Evolutionary conservation across 2,797 vertebrate species (phyloP).

Genomic region (Spondyliosoma cantharus): DNA sequence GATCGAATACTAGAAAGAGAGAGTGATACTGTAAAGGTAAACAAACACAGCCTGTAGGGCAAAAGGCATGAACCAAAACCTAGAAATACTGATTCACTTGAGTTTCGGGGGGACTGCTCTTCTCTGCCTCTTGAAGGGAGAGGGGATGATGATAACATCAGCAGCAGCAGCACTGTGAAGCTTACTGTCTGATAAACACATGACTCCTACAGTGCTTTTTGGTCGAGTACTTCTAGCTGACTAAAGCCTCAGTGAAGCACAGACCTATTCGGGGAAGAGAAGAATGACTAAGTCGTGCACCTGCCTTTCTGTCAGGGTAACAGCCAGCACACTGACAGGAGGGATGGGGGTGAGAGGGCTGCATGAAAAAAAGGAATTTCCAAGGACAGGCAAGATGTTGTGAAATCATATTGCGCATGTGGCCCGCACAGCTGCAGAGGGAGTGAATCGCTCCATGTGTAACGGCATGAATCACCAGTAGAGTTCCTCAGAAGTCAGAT

Average conservation of each 20-base stretch:
- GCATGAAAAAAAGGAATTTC: slow-evolving; percentile 77
- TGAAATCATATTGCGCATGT: slow-evolving; percentile 83
- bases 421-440: slow-evolving; percentile 82
- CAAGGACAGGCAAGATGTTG: slow-evolving; percentile 82
- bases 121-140: slow-evolving; percentile 33
- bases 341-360: slow-evolving; percentile 54
- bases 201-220: slow-evolving; percentile 47
- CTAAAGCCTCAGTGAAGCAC: slow-evolving; percentile 50
- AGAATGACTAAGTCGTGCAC: slow-evolving; percentile 76
- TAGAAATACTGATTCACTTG: slow-evolving; percentile 69
- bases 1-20: slow-evolving; percentile 33
- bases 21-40: slow-evolving; percentile 33
- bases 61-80: slow-evolving; percentile 37
- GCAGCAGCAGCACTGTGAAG: slow-evolving; percentile 24
- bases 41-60: slow-evolving; percentile 20
- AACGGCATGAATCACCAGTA: slow-evolving; percentile 81
- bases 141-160: slow-evolving; percentile 57
- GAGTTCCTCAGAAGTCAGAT: slow-evolving; percentile 80
- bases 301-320: slow-evolving; percentile 73
- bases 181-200: slow-evolving; percentile 58
- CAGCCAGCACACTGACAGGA: slow-evolving; percentile 63
- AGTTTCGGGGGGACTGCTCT: slow-evolving; percentile 23
- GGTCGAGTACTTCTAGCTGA: slow-evolving; percentile 47
- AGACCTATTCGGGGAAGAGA: slow-evolving; percentile 57
- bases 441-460: slow-evolving; percentile 77